Evolutionary conservation across 2,113 vertebrate genomes (phyloP), one percentile per base, ranked within the genome.

Genomic region (Phalacrocorax brasilianus): DNA sequence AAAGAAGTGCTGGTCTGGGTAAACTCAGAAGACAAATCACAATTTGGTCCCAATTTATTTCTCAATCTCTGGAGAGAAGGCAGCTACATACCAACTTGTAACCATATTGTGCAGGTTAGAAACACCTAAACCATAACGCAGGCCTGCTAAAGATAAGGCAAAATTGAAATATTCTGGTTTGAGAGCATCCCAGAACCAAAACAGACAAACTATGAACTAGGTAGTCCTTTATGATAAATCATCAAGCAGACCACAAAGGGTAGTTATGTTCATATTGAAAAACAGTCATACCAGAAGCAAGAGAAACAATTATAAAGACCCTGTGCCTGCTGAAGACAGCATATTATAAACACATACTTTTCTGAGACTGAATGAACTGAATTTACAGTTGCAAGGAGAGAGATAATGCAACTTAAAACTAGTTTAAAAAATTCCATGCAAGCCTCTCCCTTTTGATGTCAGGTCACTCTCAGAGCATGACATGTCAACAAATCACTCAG

Each of bases 381-480:
- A 83, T 71, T 55, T 65, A 52, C 12, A 86, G 42, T 2, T 58
- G 15, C 28, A 79, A 1, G 38, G 45, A 19, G 5, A 62, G 1
- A 55, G 32, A 56, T 38, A 80, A 59, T 4, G 11, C 11, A 92
- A 10, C 21, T 49, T 27, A 78, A 65, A 91, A 67, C 14, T 38
- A 32, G 38, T 47, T 8, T 0, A 4, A 72, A 84, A 72, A 55
- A 76, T 15, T 42, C n/a, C 28, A 55, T 2, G 17, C 0, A 0
- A 84, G 15, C 10, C 18, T 76, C 45, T 65, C 40, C 28, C 14
- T 80, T 80, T 47, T 52, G 27, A 77, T 33, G 16, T 32, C 16
- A 65, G 75, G 23, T 75, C 35, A 66, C 33, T 76, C 53, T 56
- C 44, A n/a, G 63, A 70, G 30, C 35, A 66, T 9, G 35, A 49